phyloP scores from a whole-genome alignment of 2,888 invertebrate genomes.

The Ormyrus thymus region DNA sequence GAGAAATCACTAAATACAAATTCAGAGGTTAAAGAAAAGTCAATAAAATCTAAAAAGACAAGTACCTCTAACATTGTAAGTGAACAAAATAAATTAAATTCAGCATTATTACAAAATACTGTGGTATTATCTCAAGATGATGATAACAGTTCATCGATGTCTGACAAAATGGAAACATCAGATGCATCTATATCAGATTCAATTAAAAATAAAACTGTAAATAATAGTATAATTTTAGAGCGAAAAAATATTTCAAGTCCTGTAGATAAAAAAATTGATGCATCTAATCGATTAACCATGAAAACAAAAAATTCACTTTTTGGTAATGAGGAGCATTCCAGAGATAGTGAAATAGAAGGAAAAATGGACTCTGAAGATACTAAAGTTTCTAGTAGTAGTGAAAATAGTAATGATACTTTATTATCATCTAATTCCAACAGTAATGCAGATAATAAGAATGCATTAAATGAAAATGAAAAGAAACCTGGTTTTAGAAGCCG shows the following conservation, averaged over 20 bases:
- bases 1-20: conserved; percentile 17
- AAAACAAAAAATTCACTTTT: conserved; percentile 41
- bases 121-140: conserved; percentile 60
- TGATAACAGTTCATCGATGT: conserved; percentile 63
- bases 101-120: conserved; percentile 21
- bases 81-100: conserved; percentile 45
- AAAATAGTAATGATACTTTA: conserved; percentile 78
- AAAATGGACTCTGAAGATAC: conserved; percentile 69
- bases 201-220: conserved; percentile 45
- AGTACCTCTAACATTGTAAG: conserved; percentile 16
- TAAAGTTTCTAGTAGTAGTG: conserved; percentile 71
- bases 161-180: conserved; percentile 64
- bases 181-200: conserved; percentile 57
- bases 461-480: conserved; percentile 66
- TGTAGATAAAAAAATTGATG: conserved; percentile 25
- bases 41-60: conserved; percentile 40
- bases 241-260: conserved; percentile 34
- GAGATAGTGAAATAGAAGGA: conserved; percentile 67
- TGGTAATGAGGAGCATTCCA: conserved; percentile 63
- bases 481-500: conserved; percentile 69
- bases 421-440: conserved; percentile 65
- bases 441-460: conserved; percentile 60
- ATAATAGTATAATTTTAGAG: conserved; percentile 41
- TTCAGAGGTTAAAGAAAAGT: conserved; percentile 40
- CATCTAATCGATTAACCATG: conserved; percentile 13